Base-by-base conservation (phyloP, 2,888 invertebrate species). In the Muschampia plurimacula region DNA sequence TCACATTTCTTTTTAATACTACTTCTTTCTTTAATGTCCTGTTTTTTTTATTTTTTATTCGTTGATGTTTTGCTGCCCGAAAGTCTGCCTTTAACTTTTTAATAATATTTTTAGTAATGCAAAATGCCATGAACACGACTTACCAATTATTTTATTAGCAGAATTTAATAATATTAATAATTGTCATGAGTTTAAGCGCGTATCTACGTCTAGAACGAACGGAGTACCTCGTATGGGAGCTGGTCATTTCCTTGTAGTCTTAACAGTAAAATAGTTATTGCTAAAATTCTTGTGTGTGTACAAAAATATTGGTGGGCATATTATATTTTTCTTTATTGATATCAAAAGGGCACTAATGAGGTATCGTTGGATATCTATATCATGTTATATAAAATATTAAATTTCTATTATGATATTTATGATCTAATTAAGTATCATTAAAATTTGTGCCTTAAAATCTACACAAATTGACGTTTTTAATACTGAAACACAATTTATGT, bases 211-310 rank as follows among this genome's bases (percentile, higher is more conserved):
- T 72, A 72, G 57, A 64, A 68, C 72, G 72, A 72, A 64, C 72
- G 67, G 57, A 72, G 67, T 72, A 72, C 72, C 72, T 72, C 72
- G 39, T 64, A 57, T 67, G 63, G 72, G 63, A 67, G 36, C 72
- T 67, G 72, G 44, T 72, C 67, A 8, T 59, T 64, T 67, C 72
- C 72, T 72, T 72, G 72, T 72, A 72, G 55, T 72, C 72, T 72
- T 55, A 72, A 72, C 57, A 72, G 55, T 63, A 72, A 72, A 72
- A 72, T 67, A 67, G 63, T 72, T 67, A 67, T 63, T 32, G 55
- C 72, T 66, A 65, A 15, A 65, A 59, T 62, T 22, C 5, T 60
- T 3, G 9, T 65, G n/a, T 57, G 22, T 22, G 4, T 15, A 15
- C 22, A 57, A 9, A 10, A 44, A 44, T 44, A 44, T 44, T 44